A percentile compares a stretch with the other conserved stretches of the same genome.
Conservation (phyloP, 2,113 vertebrate genomes). For the Paramisgurnus dabryanus region DNA sequence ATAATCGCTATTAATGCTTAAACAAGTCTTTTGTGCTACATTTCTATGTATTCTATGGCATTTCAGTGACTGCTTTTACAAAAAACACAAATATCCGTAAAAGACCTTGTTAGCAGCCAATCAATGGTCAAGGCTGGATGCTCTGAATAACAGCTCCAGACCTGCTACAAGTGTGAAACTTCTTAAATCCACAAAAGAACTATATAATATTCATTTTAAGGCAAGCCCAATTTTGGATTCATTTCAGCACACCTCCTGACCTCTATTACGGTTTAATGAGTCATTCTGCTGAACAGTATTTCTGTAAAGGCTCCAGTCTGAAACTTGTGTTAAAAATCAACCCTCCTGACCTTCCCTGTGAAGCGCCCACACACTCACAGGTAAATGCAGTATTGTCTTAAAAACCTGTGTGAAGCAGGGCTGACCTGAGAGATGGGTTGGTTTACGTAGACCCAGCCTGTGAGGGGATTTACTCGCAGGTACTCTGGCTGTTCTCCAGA, state of each 20-base stretch:
- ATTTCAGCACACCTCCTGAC: neutral
- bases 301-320: neutral
- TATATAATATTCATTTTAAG: slow-evolving; percentile 8
- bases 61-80: neutral
- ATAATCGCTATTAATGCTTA: slow-evolving; percentile 10
- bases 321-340: slow-evolving; percentile 1
- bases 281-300: neutral
- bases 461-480: slow-evolving; percentile 82
- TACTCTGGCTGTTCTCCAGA: slow-evolving; percentile 78
- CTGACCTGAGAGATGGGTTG: slow-evolving; percentile 84
- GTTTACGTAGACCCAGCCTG: slow-evolving; percentile 87
- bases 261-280: slow-evolving; percentile 15
- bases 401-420: neutral
- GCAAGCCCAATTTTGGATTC: slow-evolving; percentile 7
- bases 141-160: neutral
- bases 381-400: neutral
- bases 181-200: neutral
- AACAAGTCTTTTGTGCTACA: slow-evolving; percentile 10
- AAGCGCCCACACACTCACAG: neutral
- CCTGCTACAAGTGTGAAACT: slow-evolving; percentile 4
- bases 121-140: neutral
- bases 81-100: neutral
- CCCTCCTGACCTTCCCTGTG: neutral
- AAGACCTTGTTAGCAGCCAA: neutral
- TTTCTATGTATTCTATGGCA: neutral